Conservation (phyloP, 2,888 invertebrate species). For the Molorchus minor region DNA sequence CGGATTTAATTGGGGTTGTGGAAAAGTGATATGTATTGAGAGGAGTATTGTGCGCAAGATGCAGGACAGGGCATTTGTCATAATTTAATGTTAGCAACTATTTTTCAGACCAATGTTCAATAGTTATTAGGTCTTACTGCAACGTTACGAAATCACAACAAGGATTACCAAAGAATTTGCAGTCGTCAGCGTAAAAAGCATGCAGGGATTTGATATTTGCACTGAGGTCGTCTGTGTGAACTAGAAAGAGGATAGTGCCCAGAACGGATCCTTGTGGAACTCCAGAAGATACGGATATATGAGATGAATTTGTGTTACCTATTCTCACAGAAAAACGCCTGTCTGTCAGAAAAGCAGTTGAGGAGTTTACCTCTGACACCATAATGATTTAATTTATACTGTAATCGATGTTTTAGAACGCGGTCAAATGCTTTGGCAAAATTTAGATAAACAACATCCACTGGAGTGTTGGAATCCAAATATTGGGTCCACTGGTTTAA, state of each 20-base stretch:
- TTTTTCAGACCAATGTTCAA: too few species aligned
- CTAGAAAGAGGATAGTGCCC: not conserved
- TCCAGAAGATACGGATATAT: not conserved
- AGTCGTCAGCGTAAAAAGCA: not conserved
- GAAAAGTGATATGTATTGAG: too few species aligned
- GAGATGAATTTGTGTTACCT: not conserved
- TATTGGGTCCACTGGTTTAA: not conserved
- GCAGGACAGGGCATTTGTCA: too few species aligned
- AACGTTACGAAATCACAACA: too few species aligned
- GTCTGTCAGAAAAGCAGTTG: not conserved
- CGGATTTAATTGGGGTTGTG: too few species aligned
- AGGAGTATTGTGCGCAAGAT: too few species aligned
- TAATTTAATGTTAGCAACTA: too few species aligned
- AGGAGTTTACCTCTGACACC: not conserved
- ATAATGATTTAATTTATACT: not conserved
- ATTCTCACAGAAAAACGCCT: not conserved
- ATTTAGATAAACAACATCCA: constrained; percentile 4
- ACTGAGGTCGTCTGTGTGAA: not conserved
- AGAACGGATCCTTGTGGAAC: constrained; percentile 2
- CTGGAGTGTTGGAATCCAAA: not conserved
- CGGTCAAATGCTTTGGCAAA: constrained; percentile 9
- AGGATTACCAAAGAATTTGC: not conserved
- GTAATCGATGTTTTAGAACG: not conserved
- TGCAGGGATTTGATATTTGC: too few species aligned
- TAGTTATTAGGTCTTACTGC: too few species aligned